These are phyloP conservation scores for Actinemys pallida DNA, from an alignment of 2,113 vertebrate species.

Conservation along the genomic window DNA sequence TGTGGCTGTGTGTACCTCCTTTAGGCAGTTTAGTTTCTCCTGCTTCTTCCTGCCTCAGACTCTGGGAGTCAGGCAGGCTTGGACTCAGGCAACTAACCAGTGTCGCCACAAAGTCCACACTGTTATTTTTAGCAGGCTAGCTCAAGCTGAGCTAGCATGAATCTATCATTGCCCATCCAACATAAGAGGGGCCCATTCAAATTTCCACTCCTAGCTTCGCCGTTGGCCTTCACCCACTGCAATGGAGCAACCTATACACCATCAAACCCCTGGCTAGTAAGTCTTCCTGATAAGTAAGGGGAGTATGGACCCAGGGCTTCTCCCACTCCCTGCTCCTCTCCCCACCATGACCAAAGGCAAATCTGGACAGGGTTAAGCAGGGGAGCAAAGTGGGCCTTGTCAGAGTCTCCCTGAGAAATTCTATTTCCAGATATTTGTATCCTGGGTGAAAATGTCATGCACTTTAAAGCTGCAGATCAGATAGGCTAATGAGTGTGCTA, in stretches of 20 bases:
- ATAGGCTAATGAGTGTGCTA: not conserved
- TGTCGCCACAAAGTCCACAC: not conserved
- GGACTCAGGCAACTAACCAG: not conserved
- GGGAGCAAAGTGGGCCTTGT: not conserved
- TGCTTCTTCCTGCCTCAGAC: not conserved
- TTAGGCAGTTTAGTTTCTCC: not conserved
- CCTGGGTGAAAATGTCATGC: not conserved
- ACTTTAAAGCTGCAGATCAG: not conserved
- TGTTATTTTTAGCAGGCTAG: not conserved
- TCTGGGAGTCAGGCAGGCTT: not conserved
- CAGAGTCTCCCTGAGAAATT: not conserved
- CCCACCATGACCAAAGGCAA: not conserved
- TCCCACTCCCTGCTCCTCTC: not conserved
- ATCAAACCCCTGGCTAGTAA: not conserved
- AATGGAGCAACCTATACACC: not conserved
- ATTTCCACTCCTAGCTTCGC: not conserved
- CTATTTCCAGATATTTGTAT: conserved; percentile 26
- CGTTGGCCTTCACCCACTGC: not conserved
- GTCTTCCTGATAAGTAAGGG: not conserved
- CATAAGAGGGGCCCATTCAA: not conserved
- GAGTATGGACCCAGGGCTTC: not conserved
- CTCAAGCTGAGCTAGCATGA: not conserved
- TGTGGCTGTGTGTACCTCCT: not conserved
- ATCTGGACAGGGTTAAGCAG: not conserved
- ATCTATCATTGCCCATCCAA: not conserved